Base-by-base conservation (phyloP, 2,797 vertebrate genomes). In the Phalanger gymnotis region DNA sequence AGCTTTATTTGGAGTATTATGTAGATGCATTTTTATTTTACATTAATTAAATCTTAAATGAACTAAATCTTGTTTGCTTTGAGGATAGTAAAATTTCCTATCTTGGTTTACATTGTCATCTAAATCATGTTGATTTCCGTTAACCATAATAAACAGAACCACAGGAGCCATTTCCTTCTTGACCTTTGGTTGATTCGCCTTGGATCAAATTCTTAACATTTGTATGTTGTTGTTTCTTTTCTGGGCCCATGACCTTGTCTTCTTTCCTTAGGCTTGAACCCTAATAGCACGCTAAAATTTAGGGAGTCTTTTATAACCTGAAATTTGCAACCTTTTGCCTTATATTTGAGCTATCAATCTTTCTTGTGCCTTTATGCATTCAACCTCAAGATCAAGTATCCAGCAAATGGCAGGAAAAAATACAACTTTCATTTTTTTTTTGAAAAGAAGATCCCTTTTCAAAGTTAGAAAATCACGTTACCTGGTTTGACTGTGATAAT, bases 401-500 rank as follows among this genome's bases (percentile, higher is more conserved):
- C 94, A 96, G 55, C 87, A 94, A 97, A 81, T 56, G 47, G 7
- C 93, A 94, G 89, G 40, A 95, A 96, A 54, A 73, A 94, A 55
- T 66, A 73, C 40, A 94, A 58, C 34, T 66, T 54, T 66, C 7
- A 54, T 95, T 94, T 51, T 31, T 61, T 52, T 94, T 58, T 54
- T 34, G 51, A 55, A 57, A 47, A 90, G 7, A 40, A 16, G 89
- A 87, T 51, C 90, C 30, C 58, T 97, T 94, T 90, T 31, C 4
- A 96, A 93, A 96, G 11, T 96, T 89, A 96, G 53, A 57, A 95
- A 95, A 30, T 96, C 93, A 31, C 7, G 30, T 96, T 98, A 96
- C 96, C 97, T 98, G 96, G 51, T 97, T 93, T 34, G 97, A 95
- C 54, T 97, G 96, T 94, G 98, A 97, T 95, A 97, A 91, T 97